These are phyloP conservation scores for Pseudanteris insignis DNA, from an alignment of 2,888 invertebrate species.

Conservation along the genomic window DNA sequence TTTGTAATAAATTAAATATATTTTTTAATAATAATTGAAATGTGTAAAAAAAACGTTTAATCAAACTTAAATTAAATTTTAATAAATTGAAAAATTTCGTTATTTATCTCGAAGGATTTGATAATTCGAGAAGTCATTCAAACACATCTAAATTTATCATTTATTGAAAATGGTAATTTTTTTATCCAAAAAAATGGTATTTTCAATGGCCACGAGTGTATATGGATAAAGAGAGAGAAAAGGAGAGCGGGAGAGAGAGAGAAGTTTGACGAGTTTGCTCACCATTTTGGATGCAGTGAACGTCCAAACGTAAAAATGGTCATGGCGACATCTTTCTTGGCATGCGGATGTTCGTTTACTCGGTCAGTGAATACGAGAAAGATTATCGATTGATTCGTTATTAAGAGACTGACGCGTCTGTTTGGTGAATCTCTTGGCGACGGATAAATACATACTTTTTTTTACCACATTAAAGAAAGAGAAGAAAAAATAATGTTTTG, in stretches of 20 bases:
- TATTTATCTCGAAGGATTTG: too few species aligned
- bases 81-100: too few species aligned
- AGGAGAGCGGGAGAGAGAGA: constrained; percentile 10
- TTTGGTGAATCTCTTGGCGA: constrained; percentile 43
- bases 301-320: constrained; percentile 42
- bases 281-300: constrained; percentile 40
- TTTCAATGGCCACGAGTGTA: neutral
- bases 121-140: too few species aligned
- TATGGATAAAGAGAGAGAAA: neutral
- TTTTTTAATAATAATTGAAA: too few species aligned
- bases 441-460: constrained; percentile 33
- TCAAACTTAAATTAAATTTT: too few species aligned
- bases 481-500: constrained; percentile 9
- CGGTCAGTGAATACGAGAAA: constrained; percentile 44
- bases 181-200: too few species aligned
- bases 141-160: too few species aligned
- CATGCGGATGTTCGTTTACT: constrained; percentile 44
- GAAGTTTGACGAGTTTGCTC: constrained; percentile 29
- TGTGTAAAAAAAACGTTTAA: too few species aligned
- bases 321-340: constrained; percentile 44
- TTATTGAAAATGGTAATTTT: too few species aligned
- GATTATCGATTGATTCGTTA: constrained; percentile 40
- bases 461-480: constrained; percentile 11
- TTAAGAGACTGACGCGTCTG: constrained; percentile 42
- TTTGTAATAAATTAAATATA: too few species aligned